Evolutionary conservation across 2,888 invertebrate genomes (phyloP), one percentile per base, ranked within the genome.

Genomic region (Apamea anceps): DNA sequence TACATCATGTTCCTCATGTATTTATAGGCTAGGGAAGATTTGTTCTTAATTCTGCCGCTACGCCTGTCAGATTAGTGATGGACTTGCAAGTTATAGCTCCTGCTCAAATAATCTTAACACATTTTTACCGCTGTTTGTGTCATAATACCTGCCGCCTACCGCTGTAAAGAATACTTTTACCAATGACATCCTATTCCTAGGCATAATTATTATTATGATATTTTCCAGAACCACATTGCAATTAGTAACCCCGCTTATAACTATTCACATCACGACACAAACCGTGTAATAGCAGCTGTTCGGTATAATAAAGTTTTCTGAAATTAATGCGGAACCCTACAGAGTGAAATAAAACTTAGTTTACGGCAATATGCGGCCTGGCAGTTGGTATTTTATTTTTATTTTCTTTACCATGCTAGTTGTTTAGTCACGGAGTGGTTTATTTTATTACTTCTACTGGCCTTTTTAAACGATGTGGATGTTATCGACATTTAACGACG

Each of bases 341-440:
- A 66, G 63, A 71, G 75, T 72, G 72, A 80, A 87, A 88, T 84
- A 79, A 82, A 87, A 83, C 72, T 75, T 67, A 77, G 63, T 80
- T 79, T 80, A 79, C 75, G 48, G 70, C 45, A 51, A 75, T 57
- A 72, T 83, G 77, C 71, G 79, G 66, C 37, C 25, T 66, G 28
- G 70, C 32, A 48, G 76, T 71, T 60, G 32, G 60, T 77, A 57
- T 77, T 77, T 87, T 73, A 68, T 82, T 80, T 85, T 87, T 81
- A 68, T 86, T 80, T 84, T 81, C 51, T 70, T 70, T 82, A 10
- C 62, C 28, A 42, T 66, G 48, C 13, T n/a, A 66, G 70, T 75
- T 71, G n/a, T 72, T 73, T 71, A 65, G 63, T 37, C 45, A 68
- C 51, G 45, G 18, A 72, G 28, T 60, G 28, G 37, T 42, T 18